These are phyloP conservation scores for Numenius arquata DNA, from an alignment of 2,113 vertebrate species.

Conservation along the genomic window DNA sequence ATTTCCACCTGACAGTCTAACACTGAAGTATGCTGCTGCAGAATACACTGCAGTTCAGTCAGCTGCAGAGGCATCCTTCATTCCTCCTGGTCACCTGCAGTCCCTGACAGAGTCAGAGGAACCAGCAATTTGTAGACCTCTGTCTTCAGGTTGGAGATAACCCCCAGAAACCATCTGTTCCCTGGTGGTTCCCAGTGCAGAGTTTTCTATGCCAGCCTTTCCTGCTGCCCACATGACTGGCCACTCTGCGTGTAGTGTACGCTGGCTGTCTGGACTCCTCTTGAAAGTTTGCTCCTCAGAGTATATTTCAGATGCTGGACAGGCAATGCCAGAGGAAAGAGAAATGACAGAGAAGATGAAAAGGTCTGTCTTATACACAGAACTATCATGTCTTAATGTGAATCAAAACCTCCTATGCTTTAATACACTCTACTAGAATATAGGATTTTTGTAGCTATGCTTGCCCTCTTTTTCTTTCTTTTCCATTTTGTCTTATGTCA, in stretches of 20 bases:
- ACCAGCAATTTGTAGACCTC: neutral
- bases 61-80: rapidly evolving
- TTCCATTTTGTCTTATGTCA: neutral
- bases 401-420: neutral
- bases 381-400: neutral
- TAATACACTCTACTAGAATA: neutral
- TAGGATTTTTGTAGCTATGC: neutral
- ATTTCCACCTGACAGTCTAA: neutral
- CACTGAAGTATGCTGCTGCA: neutral
- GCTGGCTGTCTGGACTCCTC: neutral
- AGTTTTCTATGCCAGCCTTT: neutral
- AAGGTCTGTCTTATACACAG: neutral
- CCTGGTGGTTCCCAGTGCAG: neutral
- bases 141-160: neutral
- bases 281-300: neutral
- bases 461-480: neutral
- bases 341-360: neutral
- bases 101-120: neutral
- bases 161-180: neutral
- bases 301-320: neutral
- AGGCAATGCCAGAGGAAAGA: neutral
- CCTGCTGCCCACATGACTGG: rapidly evolving
- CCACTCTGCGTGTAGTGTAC: neutral
- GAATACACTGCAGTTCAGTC: neutral
- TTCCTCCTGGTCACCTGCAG: neutral